phyloP scores from a whole-genome alignment of 2,888 invertebrate species.

The Laspeyria flexula region DNA sequence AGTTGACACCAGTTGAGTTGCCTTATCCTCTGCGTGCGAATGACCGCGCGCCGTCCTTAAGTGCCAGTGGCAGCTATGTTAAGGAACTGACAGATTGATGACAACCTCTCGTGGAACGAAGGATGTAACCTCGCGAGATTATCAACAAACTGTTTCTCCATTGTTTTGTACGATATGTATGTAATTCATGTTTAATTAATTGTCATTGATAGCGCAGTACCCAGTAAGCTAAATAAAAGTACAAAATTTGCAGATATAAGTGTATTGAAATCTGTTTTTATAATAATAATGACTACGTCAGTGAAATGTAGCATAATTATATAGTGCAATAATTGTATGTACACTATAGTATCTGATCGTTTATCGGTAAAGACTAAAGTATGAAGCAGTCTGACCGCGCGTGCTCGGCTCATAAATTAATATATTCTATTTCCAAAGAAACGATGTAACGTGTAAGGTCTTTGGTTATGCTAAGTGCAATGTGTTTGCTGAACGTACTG shows the following conservation, averaged over 20 bases:
- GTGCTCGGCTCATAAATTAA: conserved; percentile 69
- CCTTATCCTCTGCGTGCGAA: conserved; percentile 58
- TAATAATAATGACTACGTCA: conserved; percentile 57
- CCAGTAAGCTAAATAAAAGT: conserved; percentile 73
- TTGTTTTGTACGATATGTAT: conserved; percentile 59
- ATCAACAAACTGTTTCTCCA: background rate
- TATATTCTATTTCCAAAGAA: conserved; percentile 77
- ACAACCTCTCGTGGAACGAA: background rate
- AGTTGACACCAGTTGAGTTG: conserved; percentile 70
- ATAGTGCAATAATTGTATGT: conserved; percentile 80
- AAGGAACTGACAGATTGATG: background rate
- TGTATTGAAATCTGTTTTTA: conserved; percentile 68
- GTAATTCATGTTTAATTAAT: conserved; percentile 46
- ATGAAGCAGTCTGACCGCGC: conserved; percentile 46
- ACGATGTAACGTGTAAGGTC: conserved; percentile 66
- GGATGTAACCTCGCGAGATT: background rate
- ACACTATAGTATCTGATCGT: conserved; percentile 48
- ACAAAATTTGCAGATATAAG: conserved; percentile 79
- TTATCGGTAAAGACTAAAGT: conserved; percentile 32
- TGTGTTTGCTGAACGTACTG: conserved; percentile 58
- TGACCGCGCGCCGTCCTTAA: conserved; percentile 6
- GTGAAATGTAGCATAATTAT: conserved; percentile 74
- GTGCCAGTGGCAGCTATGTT: background rate
- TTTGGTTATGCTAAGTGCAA: conserved; percentile 74
- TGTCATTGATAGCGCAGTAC: conserved; percentile 48